Conservation (phyloP, 35 echinoderm and acorn worm species). For the Antedon bifida region DNA sequence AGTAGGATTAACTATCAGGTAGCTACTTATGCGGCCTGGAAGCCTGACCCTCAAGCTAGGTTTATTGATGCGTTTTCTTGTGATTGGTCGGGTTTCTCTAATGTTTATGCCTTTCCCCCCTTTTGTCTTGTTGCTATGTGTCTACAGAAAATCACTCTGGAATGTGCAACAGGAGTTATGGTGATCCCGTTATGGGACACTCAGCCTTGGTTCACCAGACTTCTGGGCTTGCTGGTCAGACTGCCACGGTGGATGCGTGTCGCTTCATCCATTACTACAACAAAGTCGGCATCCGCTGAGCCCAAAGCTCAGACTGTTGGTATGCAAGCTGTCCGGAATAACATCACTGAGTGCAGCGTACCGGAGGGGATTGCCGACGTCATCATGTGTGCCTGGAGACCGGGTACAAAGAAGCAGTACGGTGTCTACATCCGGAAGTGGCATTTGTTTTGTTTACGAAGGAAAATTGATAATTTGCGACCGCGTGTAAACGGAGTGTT, state of each 20-base stretch:
- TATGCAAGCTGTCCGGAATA: background rate
- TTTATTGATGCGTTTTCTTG: background rate
- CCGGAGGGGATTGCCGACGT: background rate
- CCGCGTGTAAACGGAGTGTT: background rate
- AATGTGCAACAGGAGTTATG: background rate
- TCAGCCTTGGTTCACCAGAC: background rate
- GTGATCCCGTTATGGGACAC: background rate
- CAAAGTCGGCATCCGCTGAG: background rate
- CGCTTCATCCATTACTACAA: background rate
- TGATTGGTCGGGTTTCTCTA: background rate
- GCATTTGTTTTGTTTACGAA: background rate
- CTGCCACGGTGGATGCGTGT: background rate
- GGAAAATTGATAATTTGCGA: background rate
- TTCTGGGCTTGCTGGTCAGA: background rate
- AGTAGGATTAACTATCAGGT: background rate
- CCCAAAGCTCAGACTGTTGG: background rate
- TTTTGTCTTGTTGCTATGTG: background rate
- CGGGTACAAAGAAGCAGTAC: background rate
- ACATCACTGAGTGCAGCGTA: background rate
- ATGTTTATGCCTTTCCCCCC: slow-evolving; percentile 1
- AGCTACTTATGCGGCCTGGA: background rate
- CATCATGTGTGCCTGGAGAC: background rate
- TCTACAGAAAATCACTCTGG: background rate
- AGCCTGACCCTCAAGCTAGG: background rate
- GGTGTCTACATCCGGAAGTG: background rate